phyloP scores from a whole-genome alignment of 2,113 vertebrate genomes.

The Balaeniceps rex region DNA sequence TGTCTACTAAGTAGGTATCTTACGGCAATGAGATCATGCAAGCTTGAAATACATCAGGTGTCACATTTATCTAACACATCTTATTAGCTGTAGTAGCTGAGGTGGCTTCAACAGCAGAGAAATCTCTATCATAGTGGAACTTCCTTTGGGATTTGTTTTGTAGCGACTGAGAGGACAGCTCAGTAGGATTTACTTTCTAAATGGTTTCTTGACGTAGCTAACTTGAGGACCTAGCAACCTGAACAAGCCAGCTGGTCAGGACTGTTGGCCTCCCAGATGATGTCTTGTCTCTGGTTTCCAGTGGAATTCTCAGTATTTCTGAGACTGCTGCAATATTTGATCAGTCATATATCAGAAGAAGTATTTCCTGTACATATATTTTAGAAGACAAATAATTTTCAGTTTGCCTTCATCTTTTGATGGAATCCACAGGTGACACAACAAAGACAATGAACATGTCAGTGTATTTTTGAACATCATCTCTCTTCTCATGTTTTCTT shows the following conservation, averaged over 20 bases:
- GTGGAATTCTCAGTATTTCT: background rate
- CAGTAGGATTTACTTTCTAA: background rate
- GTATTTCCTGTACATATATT: background rate
- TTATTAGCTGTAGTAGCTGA: background rate
- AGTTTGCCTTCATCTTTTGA: background rate
- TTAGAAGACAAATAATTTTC: background rate
- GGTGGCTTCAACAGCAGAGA: background rate
- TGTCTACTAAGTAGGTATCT: background rate
- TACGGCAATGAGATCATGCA: background rate
- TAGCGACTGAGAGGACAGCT: background rate
- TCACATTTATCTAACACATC: background rate
- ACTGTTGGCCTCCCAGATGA: background rate
- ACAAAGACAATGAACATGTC: background rate
- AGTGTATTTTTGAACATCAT: background rate
- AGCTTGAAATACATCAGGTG: accelerated
- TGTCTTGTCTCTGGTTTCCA: background rate
- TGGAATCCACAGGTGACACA: background rate
- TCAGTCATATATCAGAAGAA: background rate
- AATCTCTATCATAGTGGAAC: background rate
- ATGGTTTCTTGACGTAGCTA: background rate
- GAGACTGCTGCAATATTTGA: background rate
- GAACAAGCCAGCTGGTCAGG: background rate
- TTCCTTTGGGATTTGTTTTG: background rate
- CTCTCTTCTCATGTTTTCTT: background rate
- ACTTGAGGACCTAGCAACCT: background rate